These are phyloP conservation scores for Trochalopteron elliotii DNA, from an alignment of 2,113 vertebrate species.

Conservation along the genomic window DNA sequence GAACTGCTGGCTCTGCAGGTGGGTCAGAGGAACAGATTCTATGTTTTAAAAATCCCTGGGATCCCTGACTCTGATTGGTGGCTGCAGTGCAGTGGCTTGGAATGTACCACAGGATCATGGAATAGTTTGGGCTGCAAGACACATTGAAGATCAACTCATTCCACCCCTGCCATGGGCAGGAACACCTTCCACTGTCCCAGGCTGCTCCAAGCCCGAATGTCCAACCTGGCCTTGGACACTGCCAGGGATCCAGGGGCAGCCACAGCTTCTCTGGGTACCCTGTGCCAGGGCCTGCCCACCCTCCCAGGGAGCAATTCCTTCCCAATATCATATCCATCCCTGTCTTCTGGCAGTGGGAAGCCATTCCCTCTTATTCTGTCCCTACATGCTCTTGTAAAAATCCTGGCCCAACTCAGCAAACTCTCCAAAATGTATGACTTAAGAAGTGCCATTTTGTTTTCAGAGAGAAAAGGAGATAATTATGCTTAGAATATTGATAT, in stretches of 20 bases:
- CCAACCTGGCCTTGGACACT: not conserved
- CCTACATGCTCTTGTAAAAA: not conserved
- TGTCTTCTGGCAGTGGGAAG: not conserved
- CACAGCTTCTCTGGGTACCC: not conserved
- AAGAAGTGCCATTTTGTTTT: not conserved
- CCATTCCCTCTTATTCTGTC: not conserved
- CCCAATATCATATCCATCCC: not conserved
- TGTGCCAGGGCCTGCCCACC: not conserved
- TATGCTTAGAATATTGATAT: not conserved
- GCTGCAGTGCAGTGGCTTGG: not conserved
- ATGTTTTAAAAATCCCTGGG: not conserved
- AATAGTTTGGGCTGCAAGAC: not conserved
- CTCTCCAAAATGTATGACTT: not conserved
- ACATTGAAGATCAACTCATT: rapidly evolving
- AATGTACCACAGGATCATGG: not conserved
- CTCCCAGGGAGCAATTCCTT: not conserved
- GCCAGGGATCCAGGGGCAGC: not conserved
- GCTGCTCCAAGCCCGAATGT: not conserved
- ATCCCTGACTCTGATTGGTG: not conserved
- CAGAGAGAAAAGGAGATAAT: not conserved
- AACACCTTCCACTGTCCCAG: not conserved
- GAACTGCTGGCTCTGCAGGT: not conserved
- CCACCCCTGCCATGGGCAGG: not conserved
- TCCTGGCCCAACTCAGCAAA: not conserved
- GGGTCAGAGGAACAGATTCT: not conserved